Conservation (phyloP, 2,888 invertebrate genomes). For the Mythimna albipuncta region DNA sequence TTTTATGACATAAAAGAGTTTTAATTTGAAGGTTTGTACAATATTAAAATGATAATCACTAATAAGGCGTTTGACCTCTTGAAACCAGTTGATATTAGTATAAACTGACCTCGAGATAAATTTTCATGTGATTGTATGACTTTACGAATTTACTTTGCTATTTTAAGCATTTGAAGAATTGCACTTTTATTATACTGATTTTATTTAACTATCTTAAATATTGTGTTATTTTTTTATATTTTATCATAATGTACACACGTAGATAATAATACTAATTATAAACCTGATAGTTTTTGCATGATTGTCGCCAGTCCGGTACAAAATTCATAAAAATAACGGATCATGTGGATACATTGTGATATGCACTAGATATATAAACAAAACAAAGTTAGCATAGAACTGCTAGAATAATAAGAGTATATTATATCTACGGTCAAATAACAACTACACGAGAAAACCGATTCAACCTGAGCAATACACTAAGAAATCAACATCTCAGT, state of each 20-base stretch:
- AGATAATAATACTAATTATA: background rate
- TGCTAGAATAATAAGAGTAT: too few relatives aligned
- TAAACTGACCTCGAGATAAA: background rate
- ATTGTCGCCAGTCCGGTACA: background rate
- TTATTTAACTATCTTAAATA: background rate
- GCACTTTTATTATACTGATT: background rate
- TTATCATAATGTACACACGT: background rate
- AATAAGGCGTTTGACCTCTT: slow-evolving; percentile 24
- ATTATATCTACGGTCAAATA: too few relatives aligned
- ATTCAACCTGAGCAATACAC: too few relatives aligned
- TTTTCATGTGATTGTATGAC: background rate
- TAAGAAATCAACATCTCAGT: too few relatives aligned
- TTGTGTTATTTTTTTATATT: too few relatives aligned
- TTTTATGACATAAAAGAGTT: too few relatives aligned
- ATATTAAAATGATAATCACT: background rate
- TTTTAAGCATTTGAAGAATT: background rate
- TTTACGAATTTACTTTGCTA: background rate
- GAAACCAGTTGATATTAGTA: slow-evolving; percentile 6
- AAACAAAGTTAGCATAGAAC: too few relatives aligned
- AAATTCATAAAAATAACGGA: background rate
- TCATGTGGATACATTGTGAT: too few relatives aligned
- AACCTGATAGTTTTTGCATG: background rate
- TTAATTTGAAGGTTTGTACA: too few relatives aligned
- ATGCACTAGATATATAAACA: too few relatives aligned
- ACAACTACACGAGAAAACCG: too few relatives aligned